These are phyloP conservation scores for Actias luna DNA, from an alignment of 2,888 invertebrate species.

Conservation along the genomic window DNA sequence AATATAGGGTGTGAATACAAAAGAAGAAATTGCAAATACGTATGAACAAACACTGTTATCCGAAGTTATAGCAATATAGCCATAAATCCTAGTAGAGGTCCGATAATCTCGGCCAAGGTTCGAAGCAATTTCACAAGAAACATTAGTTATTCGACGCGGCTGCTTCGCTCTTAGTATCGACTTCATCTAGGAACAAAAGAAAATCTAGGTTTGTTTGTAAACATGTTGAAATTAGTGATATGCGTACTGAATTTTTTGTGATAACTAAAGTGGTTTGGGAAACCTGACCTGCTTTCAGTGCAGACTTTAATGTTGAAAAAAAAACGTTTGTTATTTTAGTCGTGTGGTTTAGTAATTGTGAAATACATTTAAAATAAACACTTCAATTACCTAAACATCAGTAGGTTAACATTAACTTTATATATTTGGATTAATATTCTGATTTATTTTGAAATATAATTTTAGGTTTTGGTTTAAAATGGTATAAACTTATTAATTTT, in stretches of 20 bases:
- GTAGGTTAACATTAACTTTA: background rate
- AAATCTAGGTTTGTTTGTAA: conserved; percentile 37
- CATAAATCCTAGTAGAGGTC: conserved; percentile 36
- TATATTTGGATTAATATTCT: background rate
- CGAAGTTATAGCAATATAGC: conserved; percentile 17
- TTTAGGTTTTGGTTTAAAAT: too few species aligned
- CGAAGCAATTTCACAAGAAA: conserved; percentile 61
- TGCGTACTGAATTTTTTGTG: conserved; percentile 11
- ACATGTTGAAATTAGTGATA: conserved; percentile 6
- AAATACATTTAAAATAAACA: background rate
- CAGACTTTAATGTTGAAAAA: background rate
- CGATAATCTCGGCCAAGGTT: conserved; percentile 68
- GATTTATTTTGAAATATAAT: too few species aligned
- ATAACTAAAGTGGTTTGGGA: conserved; percentile 3
- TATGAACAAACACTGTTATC: background rate
- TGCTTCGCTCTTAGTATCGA: conserved; percentile 39
- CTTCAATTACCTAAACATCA: background rate
- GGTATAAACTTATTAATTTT: too few species aligned
- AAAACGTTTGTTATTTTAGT: background rate
- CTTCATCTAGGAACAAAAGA: conserved; percentile 53
- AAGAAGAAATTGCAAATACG: conserved; percentile 8
- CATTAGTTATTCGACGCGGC: conserved; percentile 62
- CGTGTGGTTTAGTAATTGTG: background rate
- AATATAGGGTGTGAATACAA: background rate
- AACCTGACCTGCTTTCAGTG: background rate